Conservation (phyloP, 2,888 invertebrate genomes). For the Mayetiola destructor region DNA sequence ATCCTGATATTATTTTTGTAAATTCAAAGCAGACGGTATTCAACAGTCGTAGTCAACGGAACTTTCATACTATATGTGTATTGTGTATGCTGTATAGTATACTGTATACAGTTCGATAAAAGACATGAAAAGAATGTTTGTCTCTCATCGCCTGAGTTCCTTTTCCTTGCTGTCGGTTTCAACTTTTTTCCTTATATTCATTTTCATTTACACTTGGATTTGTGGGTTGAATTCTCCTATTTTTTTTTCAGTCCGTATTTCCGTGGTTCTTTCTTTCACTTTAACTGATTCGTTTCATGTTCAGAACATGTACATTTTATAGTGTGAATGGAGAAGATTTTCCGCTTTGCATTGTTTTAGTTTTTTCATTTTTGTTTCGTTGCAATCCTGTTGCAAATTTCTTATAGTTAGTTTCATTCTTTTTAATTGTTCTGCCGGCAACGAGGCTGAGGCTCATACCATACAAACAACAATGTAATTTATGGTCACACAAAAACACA, state of each 20-base stretch:
- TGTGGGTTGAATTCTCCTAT: background rate
- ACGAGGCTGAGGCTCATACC: no score
- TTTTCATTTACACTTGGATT: conserved; percentile 5
- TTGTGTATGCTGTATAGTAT: no score
- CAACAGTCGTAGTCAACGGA: no score
- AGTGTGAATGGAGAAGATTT: conserved; percentile 10
- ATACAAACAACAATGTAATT: conserved; percentile 6
- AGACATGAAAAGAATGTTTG: background rate
- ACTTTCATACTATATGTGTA: no score
- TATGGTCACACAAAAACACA: background rate
- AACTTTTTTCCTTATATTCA: no score
- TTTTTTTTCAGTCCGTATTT: background rate
- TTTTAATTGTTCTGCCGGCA: conserved; percentile 11
- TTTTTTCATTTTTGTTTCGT: no score
- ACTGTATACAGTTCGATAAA: no score
- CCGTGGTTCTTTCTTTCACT: background rate
- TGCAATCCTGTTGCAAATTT: background rate
- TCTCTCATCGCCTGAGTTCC: background rate
- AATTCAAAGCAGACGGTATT: no score
- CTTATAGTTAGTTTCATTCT: conserved; percentile 12
- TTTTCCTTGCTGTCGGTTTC: no score
- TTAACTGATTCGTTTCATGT: conserved; percentile 2
- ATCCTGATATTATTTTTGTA: no score
- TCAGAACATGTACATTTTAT: background rate
- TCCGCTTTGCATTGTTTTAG: background rate